phyloP scores from a whole-genome alignment of 2,888 invertebrate genomes.

The Zygaena filipendulae region DNA sequence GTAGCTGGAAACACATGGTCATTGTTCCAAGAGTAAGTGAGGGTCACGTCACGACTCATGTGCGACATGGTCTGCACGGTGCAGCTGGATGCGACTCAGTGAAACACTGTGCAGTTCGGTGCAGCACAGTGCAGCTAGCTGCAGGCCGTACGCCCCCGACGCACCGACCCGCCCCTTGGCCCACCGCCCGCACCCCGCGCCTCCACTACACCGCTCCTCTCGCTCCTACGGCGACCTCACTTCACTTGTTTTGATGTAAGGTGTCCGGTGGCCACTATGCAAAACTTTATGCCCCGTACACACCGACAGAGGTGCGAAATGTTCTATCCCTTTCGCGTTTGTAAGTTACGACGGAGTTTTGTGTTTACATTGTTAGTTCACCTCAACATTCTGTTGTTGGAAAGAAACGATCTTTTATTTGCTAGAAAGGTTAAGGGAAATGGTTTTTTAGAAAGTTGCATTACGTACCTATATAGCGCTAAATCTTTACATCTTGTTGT shows the following conservation, averaged over 20 bases:
- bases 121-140: conserved; percentile 26
- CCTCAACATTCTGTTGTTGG: too few species aligned
- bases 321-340: conserved; percentile 29
- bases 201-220: conserved; percentile 21
- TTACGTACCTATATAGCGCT: too few species aligned
- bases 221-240: conserved; percentile 27
- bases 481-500: too few species aligned
- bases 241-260: conserved; percentile 65
- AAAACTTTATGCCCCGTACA: conserved; percentile 33
- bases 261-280: conserved; percentile 56
- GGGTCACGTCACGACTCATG: conserved; percentile 21
- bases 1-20: too few species aligned
- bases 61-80: conserved; percentile 50
- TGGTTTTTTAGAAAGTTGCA: too few species aligned
- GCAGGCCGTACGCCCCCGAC: conserved; percentile 50
- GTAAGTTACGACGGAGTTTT: conserved; percentile 26
- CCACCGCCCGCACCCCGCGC: conserved; percentile 25
- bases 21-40: neutral
- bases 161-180: conserved; percentile 50
- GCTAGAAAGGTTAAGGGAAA: too few species aligned
- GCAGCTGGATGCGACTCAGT: too few species aligned
- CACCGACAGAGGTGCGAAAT: conserved; percentile 31
- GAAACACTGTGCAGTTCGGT: conserved; percentile 25
- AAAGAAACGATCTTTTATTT: too few species aligned
- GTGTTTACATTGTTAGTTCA: conserved; percentile 13